Base-by-base conservation (phyloP, 2,113 vertebrate genomes). In the Marcusenius ussheri region DNA sequence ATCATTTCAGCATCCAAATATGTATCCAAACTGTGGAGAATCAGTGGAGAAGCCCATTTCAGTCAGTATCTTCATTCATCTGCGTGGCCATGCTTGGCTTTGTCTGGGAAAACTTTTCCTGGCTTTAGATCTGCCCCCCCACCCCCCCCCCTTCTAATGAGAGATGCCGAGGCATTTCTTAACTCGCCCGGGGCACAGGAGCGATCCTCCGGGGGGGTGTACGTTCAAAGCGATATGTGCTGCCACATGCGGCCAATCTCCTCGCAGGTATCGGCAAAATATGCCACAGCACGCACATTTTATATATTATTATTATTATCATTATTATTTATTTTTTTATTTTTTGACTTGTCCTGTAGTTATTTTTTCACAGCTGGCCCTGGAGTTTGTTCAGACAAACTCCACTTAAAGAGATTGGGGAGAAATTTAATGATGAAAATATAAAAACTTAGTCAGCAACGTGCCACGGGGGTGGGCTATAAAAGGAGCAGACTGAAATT, bases 381-480 rank as follows among this genome's bases (percentile, higher is more conserved):
- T 19, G 39, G 90, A 90, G 89, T 90, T 88, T 88, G 90, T 66
- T 90, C 88, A 86, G 56, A 91, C n/a, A 70, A 80, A 74, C 83
- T 7, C 39, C 51, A 47, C 74, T 77, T 56, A 49, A 84, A 87
- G 88, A 84, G 70, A 88, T 89, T 70, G 56, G 88, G 88, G 91
- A 90, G 66, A 90, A 89, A 87, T 91, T 91, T 62, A 85, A 83
- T 42, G 77, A 91, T 92, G 91, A 88, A 91, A 91, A 90, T 92
- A 84, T 77, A 89, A 88, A 42, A 91, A 92, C 91, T 35, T 88
- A 92, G 90, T 90, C 90, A 89, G 90, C 66, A 62, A 94, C 91
- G 93, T 95, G 94, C 95, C 95, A 95, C 94, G 93, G 96, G 94
- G 95, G 91, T 94, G 94, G 95, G 95, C 95, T 95, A 95, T 95